Base-by-base conservation (phyloP, 1,140 invertebrate species). In the Drosophila persimilis region DNA sequence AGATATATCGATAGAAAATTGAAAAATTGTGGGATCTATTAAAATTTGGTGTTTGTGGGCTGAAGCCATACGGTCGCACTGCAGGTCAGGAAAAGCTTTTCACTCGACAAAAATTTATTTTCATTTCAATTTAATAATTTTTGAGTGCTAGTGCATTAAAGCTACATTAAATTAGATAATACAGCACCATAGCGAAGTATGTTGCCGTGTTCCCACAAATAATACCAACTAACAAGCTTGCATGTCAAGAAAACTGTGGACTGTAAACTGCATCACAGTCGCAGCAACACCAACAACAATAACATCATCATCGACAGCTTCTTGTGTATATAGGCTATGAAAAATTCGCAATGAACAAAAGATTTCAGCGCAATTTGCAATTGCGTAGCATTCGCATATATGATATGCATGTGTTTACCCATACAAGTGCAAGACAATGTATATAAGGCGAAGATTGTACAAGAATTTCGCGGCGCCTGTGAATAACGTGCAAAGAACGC, bases 311-410 rank as follows among this genome's bases (percentile, higher is more conserved):
- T 46, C 51, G 60, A 24, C 20, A 59, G 81, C 59, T 64, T 60
- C 45, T 66, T 48, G 47, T 66, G 60, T 65, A 26, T 62, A 57
- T 20, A 35, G 46, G 72, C 52, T 74, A 76, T 77, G 61, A 50
- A 66, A 70, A 66, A 61, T 62, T 55, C 29, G 65, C 73, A 58
- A 39, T 55, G 73, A 66, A 74, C 77, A 85, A 85, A 72, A 86
- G 77, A 85, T 77, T 64, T 55, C 63, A 62, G 48, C 35, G 50
- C 53, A 85, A 77, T 77, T 80, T 71, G 53, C 54, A 74, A 85
- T 77, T 85, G 81, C 81, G 81, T 85, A 85, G 77, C 70, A 59
- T 39, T 56, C 47, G 73, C n/a, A 52, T 47, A 31, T 55, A 54
- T 17, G n/a, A 7, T 31, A 8, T 31, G 7, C 29, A 31, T 64